Evolutionary conservation across 2,797 vertebrate genomes (phyloP).

Genomic region (Aldrovandia affinis): DNA sequence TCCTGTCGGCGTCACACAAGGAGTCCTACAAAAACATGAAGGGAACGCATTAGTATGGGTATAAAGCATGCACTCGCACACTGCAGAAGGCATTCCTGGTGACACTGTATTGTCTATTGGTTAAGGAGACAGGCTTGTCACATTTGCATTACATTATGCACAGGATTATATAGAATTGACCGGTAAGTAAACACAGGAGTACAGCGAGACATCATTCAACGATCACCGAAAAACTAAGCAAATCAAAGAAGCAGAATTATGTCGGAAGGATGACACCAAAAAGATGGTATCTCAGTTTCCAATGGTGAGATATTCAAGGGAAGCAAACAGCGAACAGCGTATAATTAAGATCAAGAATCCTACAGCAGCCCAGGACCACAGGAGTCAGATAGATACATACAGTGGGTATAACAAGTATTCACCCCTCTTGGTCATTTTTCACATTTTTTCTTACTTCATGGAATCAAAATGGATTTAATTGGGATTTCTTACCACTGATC

Average conservation of each 20-base stretch:
- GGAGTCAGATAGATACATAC: not conserved
- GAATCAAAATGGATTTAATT: too few species aligned
- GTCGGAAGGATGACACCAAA: not conserved
- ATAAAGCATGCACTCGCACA: not conserved
- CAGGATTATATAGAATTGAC: not conserved
- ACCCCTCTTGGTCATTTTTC: too few species aligned
- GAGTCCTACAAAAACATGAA: slow-evolving; percentile 76
- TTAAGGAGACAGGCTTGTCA: not conserved
- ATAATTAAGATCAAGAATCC: not conserved
- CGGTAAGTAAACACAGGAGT: not conserved
- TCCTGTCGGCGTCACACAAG: slow-evolving; percentile 85
- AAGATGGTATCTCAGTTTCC: not conserved
- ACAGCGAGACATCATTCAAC: not conserved
- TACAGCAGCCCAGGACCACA: not conserved
- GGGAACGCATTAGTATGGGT: not conserved
- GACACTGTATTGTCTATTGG: not conserved
- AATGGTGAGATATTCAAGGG: not conserved
- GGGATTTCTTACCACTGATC: too few species aligned
- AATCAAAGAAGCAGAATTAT: not conserved
- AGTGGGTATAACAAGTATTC: too few species aligned
- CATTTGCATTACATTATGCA: not conserved
- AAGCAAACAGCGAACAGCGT: not conserved
- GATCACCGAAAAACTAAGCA: not conserved
- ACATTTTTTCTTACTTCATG: too few species aligned
- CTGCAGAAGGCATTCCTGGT: not conserved